Evolutionary conservation across 2,797 vertebrate species (phyloP).

Genomic region (Protonibea diacanthus): DNA sequence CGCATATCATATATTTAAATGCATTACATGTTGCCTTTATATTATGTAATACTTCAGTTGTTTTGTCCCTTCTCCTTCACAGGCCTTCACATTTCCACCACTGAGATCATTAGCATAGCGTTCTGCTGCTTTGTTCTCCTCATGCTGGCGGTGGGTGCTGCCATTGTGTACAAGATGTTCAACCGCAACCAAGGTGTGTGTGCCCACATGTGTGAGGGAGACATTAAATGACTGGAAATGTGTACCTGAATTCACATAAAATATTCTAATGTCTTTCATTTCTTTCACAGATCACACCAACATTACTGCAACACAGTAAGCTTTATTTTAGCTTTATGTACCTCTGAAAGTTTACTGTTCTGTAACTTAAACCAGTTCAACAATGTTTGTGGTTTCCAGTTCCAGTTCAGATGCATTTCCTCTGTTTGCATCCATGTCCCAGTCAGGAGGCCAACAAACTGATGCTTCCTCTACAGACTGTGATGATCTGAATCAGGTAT

Average conservation of each 20-base stretch:
- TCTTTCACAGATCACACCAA: conserved; percentile 33
- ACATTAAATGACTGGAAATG: not conserved
- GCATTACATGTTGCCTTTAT: not conserved
- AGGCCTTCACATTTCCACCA: conserved; percentile 46
- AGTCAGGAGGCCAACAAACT: conserved; percentile 1
- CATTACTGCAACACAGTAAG: conserved; percentile 59
- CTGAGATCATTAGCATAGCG: conserved; percentile 66
- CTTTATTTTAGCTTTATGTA: not conserved
- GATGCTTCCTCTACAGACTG: not conserved
- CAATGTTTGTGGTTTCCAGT: conserved; percentile 8
- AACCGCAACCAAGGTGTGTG: conserved; percentile 60
- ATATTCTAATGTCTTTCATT: not conserved
- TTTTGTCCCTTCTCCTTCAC: conserved; percentile 19
- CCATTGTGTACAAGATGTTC: conserved; percentile 62
- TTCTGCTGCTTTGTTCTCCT: conserved; percentile 80
- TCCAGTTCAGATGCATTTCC: conserved; percentile 37
- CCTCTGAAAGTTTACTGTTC: not conserved
- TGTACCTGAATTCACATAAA: not conserved
- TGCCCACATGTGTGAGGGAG: not conserved
- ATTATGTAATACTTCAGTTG: not conserved
- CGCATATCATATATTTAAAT: not conserved
- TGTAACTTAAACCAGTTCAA: not conserved
- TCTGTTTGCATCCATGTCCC: conserved; percentile 16
- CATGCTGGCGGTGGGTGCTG: conserved; percentile 49
- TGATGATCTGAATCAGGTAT: conserved; percentile 59